phyloP scores from a whole-genome alignment of 2,113 vertebrate species.

The Platysternon megacephalum region DNA sequence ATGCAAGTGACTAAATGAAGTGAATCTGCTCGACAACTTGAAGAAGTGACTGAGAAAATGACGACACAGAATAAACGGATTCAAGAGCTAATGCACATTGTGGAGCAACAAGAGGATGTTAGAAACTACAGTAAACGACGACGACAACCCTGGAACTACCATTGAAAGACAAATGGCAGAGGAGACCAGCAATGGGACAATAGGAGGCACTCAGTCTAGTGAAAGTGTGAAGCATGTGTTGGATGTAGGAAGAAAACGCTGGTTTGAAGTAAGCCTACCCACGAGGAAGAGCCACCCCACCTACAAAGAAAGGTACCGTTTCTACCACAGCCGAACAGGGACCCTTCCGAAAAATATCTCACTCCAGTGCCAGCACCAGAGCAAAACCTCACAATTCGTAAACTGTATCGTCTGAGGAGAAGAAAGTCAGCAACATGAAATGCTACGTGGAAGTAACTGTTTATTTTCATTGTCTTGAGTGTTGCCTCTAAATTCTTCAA shows the following conservation, averaged over 20 bases:
- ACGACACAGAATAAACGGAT: conserved; percentile 77
- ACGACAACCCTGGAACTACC: conserved; percentile 61
- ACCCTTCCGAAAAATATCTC: conserved; percentile 31
- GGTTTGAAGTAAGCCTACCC: conserved; percentile 37
- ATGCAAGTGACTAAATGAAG: too few species aligned
- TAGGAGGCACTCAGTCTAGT: neutral
- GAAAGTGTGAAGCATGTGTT: neutral
- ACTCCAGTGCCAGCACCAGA: conserved; percentile 60
- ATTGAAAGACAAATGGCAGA: conserved; percentile 72
- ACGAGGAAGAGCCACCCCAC: conserved; percentile 82
- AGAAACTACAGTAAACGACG: conserved; percentile 73
- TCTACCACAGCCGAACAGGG: conserved; percentile 31
- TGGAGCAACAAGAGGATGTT: conserved; percentile 81
- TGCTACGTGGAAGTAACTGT: conserved; percentile 2
- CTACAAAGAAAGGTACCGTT: conserved; percentile 87
- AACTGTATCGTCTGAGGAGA: conserved; percentile 43
- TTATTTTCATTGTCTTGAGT: neutral
- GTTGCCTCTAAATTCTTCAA: neutral
- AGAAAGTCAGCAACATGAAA: conserved; percentile 49
- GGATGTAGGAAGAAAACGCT: conserved; percentile 76
- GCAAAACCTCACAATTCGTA: conserved; percentile 32
- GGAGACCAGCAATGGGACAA: conserved; percentile 49
- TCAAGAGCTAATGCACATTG: conserved; percentile 78
- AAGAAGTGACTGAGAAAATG: conserved; percentile 70
- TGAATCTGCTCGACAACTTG: too few species aligned